phyloP scores from a whole-genome alignment of 2,888 invertebrate species.

The Polydrusus tereticollis region DNA sequence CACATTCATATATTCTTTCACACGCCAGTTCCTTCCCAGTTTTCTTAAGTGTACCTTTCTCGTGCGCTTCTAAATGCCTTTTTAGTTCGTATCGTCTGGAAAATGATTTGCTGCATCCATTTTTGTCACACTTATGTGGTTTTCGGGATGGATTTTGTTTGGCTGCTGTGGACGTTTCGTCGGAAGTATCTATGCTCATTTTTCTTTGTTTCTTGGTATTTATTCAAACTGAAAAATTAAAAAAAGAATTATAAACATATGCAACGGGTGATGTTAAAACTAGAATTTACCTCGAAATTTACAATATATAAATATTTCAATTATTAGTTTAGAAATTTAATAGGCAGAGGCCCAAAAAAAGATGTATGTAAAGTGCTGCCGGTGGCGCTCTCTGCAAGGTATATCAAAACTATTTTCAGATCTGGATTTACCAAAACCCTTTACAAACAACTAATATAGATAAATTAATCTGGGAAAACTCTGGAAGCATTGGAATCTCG shows the following conservation, averaged over 20 bases:
- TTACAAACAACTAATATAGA: no score
- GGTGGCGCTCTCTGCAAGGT: no score
- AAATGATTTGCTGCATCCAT: background rate
- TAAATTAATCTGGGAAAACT: no score
- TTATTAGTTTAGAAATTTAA: no score
- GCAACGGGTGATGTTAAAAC: background rate
- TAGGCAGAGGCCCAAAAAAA: no score
- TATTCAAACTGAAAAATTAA: conserved; percentile 1
- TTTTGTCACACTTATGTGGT: background rate
- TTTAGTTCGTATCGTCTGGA: background rate
- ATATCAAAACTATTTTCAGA: no score
- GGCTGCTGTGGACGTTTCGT: background rate
- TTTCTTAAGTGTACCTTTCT: background rate
- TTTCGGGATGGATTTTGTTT: background rate
- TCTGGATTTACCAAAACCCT: no score
- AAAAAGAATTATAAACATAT: background rate
- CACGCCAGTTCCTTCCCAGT: background rate
- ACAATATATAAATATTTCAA: no score
- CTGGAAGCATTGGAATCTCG: no score
- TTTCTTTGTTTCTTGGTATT: background rate
- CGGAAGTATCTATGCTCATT: background rate
- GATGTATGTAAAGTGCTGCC: no score
- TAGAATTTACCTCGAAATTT: no score
- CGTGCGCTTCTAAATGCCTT: background rate
- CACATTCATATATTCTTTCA: conserved; percentile 26